Evolutionary conservation across 2,113 vertebrate genomes (phyloP).

Genomic region (Haplotaxodon microlepis): DNA sequence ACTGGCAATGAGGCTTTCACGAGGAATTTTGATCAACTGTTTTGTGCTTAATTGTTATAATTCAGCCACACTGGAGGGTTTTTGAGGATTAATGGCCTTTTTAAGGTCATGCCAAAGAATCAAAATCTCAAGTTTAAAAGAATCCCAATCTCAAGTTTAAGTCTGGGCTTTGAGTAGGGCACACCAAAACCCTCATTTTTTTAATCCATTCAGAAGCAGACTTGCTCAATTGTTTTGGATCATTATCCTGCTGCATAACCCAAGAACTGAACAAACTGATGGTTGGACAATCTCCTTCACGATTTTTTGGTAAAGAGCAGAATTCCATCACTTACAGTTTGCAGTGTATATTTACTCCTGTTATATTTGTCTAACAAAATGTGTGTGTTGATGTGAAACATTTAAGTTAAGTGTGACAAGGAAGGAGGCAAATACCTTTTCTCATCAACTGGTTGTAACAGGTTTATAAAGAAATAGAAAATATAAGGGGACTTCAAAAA

Average conservation of each 20-base stretch:
- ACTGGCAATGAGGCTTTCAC: neutral
- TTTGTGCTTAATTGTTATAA: neutral
- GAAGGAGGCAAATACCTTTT: neutral
- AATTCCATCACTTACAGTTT: neutral
- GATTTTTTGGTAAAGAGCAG: neutral
- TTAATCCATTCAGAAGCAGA: neutral
- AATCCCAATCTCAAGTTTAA: neutral
- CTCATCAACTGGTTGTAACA: neutral
- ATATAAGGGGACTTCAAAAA: neutral
- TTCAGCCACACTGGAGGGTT: neutral
- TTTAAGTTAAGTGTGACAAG: neutral
- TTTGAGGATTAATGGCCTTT: neutral
- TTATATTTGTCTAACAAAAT: neutral
- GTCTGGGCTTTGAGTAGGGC: neutral
- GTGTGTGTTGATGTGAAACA: neutral
- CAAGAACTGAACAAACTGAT: neutral
- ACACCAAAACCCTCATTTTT: neutral
- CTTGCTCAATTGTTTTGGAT: neutral
- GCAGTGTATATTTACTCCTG: neutral
- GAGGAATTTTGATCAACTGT: neutral
- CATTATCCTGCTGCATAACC: neutral
- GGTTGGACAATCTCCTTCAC: neutral
- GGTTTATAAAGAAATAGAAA: neutral
- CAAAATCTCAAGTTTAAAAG: neutral
- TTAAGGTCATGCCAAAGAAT: neutral